Base-by-base conservation (phyloP, 2,888 invertebrate species). In the Cephus pulcher region DNA sequence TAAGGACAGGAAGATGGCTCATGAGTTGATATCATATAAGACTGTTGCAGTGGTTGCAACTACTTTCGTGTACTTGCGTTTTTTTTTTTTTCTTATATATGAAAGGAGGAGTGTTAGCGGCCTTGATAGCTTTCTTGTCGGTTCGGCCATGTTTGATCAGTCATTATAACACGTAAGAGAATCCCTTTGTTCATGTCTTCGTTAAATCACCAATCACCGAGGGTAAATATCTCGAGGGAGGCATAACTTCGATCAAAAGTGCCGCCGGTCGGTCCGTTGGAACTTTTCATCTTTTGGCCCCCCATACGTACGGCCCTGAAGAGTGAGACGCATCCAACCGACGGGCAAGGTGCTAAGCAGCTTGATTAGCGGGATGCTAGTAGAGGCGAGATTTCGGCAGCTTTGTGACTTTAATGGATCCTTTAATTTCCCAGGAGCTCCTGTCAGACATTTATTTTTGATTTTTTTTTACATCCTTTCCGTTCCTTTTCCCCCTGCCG, bases 271-370 rank as follows among this genome's bases (percentile, higher is more conserved):
- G 71, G 32, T 71, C 9, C 71, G 71, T 71, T 71, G 33, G 32
- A 71, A 32, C 32, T 12, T 33, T 33, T 32, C 23, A 23, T 56
- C 23, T 56, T 23, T 23, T 33, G 12, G 32, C 32, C 15, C 32
- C 32, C 32, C 71, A 6, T 33, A 33, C 71, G 32, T 33, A 33
- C 71, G 32, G 71, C 71, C 32, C 32, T 33, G 71, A 33, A 32
- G 32, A 32, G 32, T 32, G 32, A 12, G 71, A 30, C 23, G 33
- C 32, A 71, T 71, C 71, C 71, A 11, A 33, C 71, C 71, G 33
- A 56, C 23, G 71, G 71, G 71, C 71, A 79, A 88, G 86, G 89
- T 88, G 88, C 83, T 88, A 88, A 89, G 77, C 86, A 81, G 70
- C 80, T 84, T 83, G 83, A 88, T 88, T 89, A 89, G 81, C 88